These are phyloP conservation scores for Metellina segmentata DNA, from an alignment of 2,888 invertebrate species.

Conservation along the genomic window DNA sequence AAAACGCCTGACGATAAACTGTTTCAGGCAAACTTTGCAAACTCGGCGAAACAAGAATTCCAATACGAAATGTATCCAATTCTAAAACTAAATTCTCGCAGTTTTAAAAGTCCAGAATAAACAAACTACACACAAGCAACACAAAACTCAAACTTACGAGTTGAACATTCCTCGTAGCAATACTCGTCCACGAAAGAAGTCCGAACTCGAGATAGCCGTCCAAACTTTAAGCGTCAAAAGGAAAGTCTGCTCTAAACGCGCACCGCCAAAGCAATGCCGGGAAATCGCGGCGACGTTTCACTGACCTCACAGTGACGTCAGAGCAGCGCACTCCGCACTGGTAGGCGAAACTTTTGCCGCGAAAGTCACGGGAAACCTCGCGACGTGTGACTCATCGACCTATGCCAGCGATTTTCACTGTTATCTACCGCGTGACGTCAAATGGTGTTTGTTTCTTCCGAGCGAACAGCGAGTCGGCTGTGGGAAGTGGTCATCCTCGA, in stretches of 20 bases:
- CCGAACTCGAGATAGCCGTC: background rate
- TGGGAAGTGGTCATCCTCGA: background rate
- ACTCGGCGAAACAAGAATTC: too few species aligned
- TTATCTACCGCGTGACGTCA: constrained; percentile 35
- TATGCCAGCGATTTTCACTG: background rate
- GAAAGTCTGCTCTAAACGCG: background rate
- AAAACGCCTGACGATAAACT: too few species aligned
- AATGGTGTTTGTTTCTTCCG: background rate
- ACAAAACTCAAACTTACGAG: background rate
- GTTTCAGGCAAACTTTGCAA: too few species aligned
- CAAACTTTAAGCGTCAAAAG: background rate
- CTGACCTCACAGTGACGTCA: constrained; percentile 66
- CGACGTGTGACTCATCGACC: constrained; percentile 37
- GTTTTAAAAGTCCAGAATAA: too few species aligned
- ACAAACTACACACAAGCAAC: background rate
- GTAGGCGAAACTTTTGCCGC: constrained; percentile 64
- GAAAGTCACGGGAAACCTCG: constrained; percentile 53
- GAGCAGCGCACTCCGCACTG: background rate
- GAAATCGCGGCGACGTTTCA: constrained; percentile 29
- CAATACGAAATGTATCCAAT: too few species aligned
- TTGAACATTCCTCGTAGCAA: background rate
- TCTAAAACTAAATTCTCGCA: too few species aligned
- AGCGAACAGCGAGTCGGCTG: background rate
- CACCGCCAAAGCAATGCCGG: background rate
- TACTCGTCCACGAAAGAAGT: background rate